Evolutionary conservation across 1,140 invertebrate species (phyloP).

Genomic region (Pararge aegeria): DNA sequence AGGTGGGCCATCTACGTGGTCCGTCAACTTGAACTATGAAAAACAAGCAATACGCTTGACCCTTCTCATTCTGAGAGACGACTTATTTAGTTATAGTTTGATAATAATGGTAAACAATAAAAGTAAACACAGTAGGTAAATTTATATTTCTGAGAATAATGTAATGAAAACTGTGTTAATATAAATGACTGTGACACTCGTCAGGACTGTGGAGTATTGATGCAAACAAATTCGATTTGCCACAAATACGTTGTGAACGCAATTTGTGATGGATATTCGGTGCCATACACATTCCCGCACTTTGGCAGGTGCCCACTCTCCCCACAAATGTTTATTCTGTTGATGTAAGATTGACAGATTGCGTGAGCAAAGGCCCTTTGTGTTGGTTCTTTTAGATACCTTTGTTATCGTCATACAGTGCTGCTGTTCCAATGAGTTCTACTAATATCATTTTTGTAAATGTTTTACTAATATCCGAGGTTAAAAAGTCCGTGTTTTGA

Average conservation of each 20-base stretch:
- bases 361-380: background rate
- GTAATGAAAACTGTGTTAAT: background rate
- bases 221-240: slow-evolving; percentile 8
- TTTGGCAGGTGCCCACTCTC: background rate
- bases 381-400: background rate
- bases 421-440: no score
- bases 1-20: no score
- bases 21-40: no score
- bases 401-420: background rate
- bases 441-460: no score
- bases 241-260: slow-evolving; percentile 5
- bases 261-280: slow-evolving; percentile 6
- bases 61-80: no score
- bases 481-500: no score
- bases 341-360: slow-evolving; percentile 2
- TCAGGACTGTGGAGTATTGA: background rate
- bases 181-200: background rate
- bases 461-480: no score
- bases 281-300: background rate
- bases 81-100: no score
- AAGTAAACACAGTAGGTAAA: no score
- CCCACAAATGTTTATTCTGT: slow-evolving; percentile 4
- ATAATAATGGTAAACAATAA: no score
- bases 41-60: no score
- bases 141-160: no score